phyloP scores from a whole-genome alignment of 2,888 invertebrate genomes.

The Aphidoletes aphidimyza region DNA sequence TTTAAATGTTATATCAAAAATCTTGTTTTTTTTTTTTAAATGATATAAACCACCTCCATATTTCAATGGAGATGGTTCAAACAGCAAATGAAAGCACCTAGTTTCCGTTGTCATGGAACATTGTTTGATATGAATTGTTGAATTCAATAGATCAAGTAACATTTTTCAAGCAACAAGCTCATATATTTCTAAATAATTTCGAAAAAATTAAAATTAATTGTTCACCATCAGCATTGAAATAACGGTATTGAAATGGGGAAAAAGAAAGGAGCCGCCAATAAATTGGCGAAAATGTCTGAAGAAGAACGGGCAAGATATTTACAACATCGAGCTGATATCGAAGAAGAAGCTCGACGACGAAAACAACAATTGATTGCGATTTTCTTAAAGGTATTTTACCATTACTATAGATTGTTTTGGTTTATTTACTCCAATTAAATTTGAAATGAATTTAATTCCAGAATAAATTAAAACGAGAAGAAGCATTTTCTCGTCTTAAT shows the following conservation, averaged over 20 bases:
- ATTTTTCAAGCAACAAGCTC: not conserved
- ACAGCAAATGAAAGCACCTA: not conserved
- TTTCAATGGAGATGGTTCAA: no score
- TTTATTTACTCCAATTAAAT: not conserved
- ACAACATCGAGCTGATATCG: constrained; percentile 83
- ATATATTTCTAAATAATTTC: not conserved
- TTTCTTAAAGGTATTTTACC: constrained; percentile 77
- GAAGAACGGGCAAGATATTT: constrained; percentile 84
- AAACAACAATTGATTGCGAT: constrained; percentile 83
- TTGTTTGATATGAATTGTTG: not conserved
- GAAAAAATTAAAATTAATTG: not conserved
- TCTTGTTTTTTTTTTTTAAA: not conserved
- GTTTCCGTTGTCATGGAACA: not conserved
- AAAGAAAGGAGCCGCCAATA: constrained; percentile 75
- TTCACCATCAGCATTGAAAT: no score
- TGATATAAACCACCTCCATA: not conserved
- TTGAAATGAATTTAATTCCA: constrained; percentile 63
- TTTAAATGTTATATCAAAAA: not conserved
- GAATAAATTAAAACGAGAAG: constrained; percentile 86
- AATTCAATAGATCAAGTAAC: no score
- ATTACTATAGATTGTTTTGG: not conserved
- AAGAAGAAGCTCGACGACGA: constrained; percentile 81
- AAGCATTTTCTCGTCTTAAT: constrained; percentile 80
- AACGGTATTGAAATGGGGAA: constrained; percentile 69
- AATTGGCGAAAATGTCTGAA: constrained; percentile 85